phyloP scores from a whole-genome alignment of 2,113 vertebrate genomes.

The Periophthalmus modestus region DNA sequence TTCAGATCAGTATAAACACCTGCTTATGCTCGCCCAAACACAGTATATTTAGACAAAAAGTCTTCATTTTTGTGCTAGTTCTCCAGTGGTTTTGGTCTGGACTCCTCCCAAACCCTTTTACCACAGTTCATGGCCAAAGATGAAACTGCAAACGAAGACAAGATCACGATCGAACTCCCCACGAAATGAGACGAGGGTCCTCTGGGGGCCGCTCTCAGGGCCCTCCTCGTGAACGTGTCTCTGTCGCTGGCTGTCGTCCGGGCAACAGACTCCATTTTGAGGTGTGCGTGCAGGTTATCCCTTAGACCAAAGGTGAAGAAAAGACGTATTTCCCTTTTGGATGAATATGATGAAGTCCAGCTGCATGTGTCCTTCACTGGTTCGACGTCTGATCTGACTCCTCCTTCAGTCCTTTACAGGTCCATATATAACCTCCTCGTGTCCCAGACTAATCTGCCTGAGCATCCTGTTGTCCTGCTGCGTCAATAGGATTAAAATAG shows the following conservation, averaged over 20 bases:
- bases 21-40: neutral
- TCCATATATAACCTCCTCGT: constrained; percentile 57
- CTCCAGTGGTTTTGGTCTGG: constrained; percentile 49
- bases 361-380: neutral
- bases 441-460: constrained; percentile 41
- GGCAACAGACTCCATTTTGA: constrained; percentile 56
- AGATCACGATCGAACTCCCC: constrained; percentile 72
- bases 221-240: constrained; percentile 42
- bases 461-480: constrained; percentile 31
- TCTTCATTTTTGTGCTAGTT: constrained; percentile 25
- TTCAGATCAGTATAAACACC: too few species aligned
- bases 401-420: neutral
- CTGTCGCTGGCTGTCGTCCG: constrained; percentile 38
- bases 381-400: constrained; percentile 19
- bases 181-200: constrained; percentile 77
- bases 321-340: neutral
- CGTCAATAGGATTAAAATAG: constrained; percentile 67
- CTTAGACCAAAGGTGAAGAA: neutral
- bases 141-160: constrained; percentile 70
- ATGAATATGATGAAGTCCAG: neutral
- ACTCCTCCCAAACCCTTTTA: constrained; percentile 62
- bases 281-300: neutral
- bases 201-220: constrained; percentile 37
- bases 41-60: constrained; percentile 11
- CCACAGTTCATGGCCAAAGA: constrained; percentile 77